These are phyloP conservation scores for Aporophyla nigra DNA, from an alignment of 2,888 invertebrate species.

Conservation along the genomic window DNA sequence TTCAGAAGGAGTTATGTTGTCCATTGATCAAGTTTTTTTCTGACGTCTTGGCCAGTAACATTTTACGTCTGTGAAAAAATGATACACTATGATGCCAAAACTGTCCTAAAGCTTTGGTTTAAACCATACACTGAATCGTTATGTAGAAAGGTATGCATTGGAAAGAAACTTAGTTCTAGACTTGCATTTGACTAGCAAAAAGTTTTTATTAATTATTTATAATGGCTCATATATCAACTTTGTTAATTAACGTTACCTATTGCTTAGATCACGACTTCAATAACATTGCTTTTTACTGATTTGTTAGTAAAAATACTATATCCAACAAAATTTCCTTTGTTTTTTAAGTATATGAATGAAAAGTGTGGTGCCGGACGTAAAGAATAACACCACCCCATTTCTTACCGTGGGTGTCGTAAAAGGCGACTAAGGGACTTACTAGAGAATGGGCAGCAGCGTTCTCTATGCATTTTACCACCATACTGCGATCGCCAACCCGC, in stretches of 20 bases:
- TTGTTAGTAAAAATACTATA: neutral
- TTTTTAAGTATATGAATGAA: no score
- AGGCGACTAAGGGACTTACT: no score
- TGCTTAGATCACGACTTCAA: neutral
- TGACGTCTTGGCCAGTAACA: neutral
- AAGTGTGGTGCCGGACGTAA: no score
- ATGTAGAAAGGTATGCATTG: neutral
- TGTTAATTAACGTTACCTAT: constrained; percentile 8
- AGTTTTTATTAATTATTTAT: constrained; percentile 9
- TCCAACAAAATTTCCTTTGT: neutral
- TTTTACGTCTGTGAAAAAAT: neutral
- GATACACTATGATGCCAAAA: neutral
- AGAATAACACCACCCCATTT: no score
- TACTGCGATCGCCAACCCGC: no score
- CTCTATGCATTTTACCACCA: no score
- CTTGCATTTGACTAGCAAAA: neutral
- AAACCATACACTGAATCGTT: neutral
- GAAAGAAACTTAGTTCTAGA: constrained; percentile 8
- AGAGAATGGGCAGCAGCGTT: no score
- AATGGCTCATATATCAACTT: neutral
- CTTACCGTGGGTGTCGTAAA: no score
- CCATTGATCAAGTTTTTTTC: neutral
- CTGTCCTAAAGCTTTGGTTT: no score
- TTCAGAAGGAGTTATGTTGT: neutral
- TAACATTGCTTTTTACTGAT: neutral